phyloP scores from a whole-genome alignment of 2,797 vertebrate genomes.

The Lophius americanus region DNA sequence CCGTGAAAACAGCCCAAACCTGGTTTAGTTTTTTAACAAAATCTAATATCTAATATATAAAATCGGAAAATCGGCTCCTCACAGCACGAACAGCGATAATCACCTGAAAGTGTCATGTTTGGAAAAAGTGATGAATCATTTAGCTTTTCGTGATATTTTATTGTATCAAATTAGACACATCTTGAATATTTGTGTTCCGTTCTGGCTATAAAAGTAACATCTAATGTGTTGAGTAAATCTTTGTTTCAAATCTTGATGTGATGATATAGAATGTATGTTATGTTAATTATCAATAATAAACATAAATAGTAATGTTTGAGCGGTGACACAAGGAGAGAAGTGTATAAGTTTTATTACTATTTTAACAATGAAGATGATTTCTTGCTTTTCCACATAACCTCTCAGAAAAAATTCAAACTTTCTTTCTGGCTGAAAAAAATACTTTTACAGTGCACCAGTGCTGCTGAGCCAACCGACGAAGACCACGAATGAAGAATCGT shows the following conservation, averaged over 20 bases:
- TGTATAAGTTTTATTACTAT: no score
- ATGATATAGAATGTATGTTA: neutral
- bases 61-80: neutral
- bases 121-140: neutral
- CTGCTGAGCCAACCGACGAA: no score
- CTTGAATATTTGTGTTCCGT: neutral
- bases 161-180: slow-evolving; percentile 3
- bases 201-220: slow-evolving; percentile 1
- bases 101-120: neutral
- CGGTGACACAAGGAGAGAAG: no score
- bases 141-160: neutral
- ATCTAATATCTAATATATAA: neutral
- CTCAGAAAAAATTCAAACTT: no score
- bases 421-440: no score
- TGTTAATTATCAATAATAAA: no score
- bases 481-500: no score
- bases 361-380: no score
- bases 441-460: no score
- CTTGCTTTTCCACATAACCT: no score
- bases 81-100: neutral
- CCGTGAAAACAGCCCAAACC: neutral
- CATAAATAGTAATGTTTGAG: no score
- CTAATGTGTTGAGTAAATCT: neutral
- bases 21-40: neutral
- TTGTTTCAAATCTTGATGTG: neutral